Conservation (phyloP, 1,140 invertebrate species). For the Rhynchophorus ferrugineus region DNA sequence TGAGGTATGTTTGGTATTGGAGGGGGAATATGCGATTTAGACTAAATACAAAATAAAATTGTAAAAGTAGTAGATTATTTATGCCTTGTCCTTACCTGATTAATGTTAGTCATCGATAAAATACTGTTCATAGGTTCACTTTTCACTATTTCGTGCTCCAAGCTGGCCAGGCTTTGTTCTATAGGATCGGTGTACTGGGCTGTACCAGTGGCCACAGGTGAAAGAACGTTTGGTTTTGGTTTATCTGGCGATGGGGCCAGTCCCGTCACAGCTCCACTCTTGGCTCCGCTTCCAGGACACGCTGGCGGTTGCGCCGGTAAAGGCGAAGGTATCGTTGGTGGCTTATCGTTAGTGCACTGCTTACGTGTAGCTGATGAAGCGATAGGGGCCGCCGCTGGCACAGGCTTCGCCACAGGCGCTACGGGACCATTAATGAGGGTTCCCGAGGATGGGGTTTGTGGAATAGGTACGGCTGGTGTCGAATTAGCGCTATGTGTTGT, state of each 20-base stretch:
- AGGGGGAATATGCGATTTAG: slow-evolving; percentile 1
- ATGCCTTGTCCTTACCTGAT: slow-evolving; percentile 13
- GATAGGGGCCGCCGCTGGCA: slow-evolving; percentile 24
- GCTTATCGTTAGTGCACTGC: slow-evolving; percentile 15
- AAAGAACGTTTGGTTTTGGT: slow-evolving; percentile 34
- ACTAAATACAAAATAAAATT: background rate
- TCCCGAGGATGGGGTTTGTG: background rate
- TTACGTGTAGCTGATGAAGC: slow-evolving; percentile 4
- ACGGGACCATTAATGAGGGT: slow-evolving; percentile 22
- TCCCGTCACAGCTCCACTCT: slow-evolving; percentile 28
- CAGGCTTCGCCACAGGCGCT: slow-evolving; percentile 30
- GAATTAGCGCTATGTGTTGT: background rate
- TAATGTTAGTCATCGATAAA: slow-evolving; percentile 32
- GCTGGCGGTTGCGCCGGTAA: slow-evolving; percentile 8
- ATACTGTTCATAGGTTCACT: slow-evolving; percentile 42
- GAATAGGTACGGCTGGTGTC: background rate
- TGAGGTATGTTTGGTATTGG: slow-evolving; percentile 14
- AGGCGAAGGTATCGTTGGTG: slow-evolving; percentile 20
- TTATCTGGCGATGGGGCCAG: slow-evolving; percentile 36
- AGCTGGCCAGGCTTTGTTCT: slow-evolving; percentile 55
- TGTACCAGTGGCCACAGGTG: slow-evolving; percentile 33
- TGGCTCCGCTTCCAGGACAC: background rate
- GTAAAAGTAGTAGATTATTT: background rate
- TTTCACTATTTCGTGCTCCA: slow-evolving; percentile 52
- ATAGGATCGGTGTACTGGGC: slow-evolving; percentile 49